Base-by-base conservation (phyloP, 2,797 vertebrate species). In the Hephaestus fuliginosus region DNA sequence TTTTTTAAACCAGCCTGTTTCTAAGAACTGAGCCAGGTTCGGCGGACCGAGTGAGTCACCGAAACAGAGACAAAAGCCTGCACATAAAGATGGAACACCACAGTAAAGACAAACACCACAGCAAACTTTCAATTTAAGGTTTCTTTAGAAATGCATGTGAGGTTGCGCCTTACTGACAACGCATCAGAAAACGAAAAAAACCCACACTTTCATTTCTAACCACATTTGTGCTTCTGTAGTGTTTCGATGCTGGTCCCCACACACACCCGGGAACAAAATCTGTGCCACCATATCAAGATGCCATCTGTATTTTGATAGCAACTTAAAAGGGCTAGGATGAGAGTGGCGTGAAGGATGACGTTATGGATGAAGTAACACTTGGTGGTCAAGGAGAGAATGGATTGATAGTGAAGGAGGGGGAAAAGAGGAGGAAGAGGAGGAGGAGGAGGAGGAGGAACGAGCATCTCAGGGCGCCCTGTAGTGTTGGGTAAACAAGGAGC, bases 401-500 rank as follows among this genome's bases (percentile, higher is more conserved):
- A 82, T 72, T 48, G 69, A 81, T 46, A 80, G 82, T 64, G 79
- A 74, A 33, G 74, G 39, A 62, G 56, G 63, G 82, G 61, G 56
- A 65, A 51, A 78, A 58, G 75, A 80, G 72, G 55, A 66, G 20
- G 73, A 15, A 53, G 49, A 56, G 13, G 46, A 44, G 20, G 56
- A n/a, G 11, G 61, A 81, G 14, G 28, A 46, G 30, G 30, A 33
- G 30, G 69, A 77, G 67, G 82, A 57, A 74, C 22, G 6, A 81
- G 71, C 78, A 81, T 87, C 88, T 87, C 82, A 74, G 76, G 80
- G 74, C 77, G 87, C 86, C 89, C 87, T 86, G 86, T 74, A 75
- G 88, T 88, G 89, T 86, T 88, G 86, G 83, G 90, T 93, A 93
- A 93, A 93, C 92, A 92, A 75, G 63, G 82, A 89, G 87, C 71